Percentiles rank a stretch among this genome's conserved stretches.
Conservation (phyloP, 2,888 invertebrate species). For the Pristionchus entomophagus region DNA sequence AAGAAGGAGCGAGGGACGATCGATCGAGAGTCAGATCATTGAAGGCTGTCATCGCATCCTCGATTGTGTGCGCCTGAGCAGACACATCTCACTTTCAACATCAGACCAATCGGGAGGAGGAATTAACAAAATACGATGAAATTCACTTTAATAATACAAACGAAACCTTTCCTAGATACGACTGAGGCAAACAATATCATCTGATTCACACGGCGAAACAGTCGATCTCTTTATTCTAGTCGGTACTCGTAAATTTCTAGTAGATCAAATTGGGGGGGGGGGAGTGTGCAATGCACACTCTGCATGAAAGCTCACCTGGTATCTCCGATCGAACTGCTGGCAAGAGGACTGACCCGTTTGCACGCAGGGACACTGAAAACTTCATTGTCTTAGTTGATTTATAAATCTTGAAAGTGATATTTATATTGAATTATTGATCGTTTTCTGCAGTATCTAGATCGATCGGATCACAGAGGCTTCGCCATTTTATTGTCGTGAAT, state of each 20-base stretch:
- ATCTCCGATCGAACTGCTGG: conserved; percentile 39
- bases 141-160: no score
- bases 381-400: not conserved
- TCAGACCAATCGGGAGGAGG: not conserved
- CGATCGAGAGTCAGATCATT: conserved; percentile 29
- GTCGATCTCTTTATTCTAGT: no score
- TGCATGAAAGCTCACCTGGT: conserved; percentile 25
- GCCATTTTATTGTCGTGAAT: conserved; percentile 1
- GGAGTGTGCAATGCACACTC: no score
- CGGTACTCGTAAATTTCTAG: no score
- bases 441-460: not conserved
- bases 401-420: not conserved
- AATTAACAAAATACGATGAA: not conserved
- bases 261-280: no score
- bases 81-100: not conserved
- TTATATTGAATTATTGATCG: no score
- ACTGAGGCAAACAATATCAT: no score
- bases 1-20: not conserved
- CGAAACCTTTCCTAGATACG: no score
- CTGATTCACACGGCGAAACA: no score
- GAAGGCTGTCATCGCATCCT: conserved; percentile 34
- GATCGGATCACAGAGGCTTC: not conserved
- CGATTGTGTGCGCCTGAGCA: conserved; percentile 20
- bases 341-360: not conserved
- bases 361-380: conserved; percentile 37